Percentiles rank a stretch among this genome's conserved stretches.
These are phyloP conservation scores for Matsumyia berberina DNA, from an alignment of 2,888 invertebrate species.

Conservation along the genomic window DNA sequence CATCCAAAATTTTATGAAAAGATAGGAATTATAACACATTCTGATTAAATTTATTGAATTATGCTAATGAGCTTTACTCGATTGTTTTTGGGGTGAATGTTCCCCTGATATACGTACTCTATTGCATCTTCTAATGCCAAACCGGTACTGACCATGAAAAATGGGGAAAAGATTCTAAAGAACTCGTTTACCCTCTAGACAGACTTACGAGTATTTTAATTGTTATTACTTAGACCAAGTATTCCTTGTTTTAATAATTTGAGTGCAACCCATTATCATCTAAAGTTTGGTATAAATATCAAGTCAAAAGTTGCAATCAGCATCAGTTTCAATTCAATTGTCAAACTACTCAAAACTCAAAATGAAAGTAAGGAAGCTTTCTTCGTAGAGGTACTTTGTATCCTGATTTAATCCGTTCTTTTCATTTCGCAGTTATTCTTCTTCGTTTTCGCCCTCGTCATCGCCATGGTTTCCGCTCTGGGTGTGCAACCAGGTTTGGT, in stretches of 20 bases:
- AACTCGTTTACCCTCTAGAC: background rate
- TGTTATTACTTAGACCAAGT: too few relatives aligned
- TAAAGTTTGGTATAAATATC: conserved; percentile 15
- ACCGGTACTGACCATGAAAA: background rate
- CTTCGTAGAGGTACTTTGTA: too few relatives aligned
- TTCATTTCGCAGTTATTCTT: background rate
- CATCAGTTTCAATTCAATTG: conserved; percentile 26
- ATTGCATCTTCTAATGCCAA: background rate
- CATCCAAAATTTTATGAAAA: too few relatives aligned
- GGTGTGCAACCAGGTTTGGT: background rate
- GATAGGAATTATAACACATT: too few relatives aligned
- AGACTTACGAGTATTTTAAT: too few relatives aligned
- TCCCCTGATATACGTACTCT: background rate
- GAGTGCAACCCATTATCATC: too few relatives aligned
- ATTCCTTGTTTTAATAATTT: too few relatives aligned
- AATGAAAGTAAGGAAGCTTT: conserved; percentile 33
- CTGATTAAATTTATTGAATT: background rate
- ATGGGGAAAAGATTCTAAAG: background rate
- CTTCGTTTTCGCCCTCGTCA: too few relatives aligned
- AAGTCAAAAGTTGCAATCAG: background rate
- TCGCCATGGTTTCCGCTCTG: background rate
- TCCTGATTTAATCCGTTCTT: background rate
- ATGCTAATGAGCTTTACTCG: background rate
- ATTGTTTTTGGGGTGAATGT: background rate
- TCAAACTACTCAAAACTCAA: conserved; percentile 23